Evolutionary conservation across 2,888 invertebrate genomes (phyloP).

Genomic region (Dasysyrphus albostriatus): DNA sequence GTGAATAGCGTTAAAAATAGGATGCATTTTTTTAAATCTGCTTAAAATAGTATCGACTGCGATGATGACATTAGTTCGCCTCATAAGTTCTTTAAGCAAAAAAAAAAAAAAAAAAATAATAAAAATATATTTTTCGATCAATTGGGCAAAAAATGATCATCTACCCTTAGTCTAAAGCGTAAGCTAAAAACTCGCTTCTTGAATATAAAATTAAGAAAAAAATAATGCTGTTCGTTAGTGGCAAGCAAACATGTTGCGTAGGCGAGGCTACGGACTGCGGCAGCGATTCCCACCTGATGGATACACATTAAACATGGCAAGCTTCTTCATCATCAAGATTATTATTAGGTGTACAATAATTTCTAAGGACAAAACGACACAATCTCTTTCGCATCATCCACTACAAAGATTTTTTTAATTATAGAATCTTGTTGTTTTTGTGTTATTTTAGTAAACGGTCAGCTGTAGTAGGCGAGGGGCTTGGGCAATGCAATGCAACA

Average conservation of each 20-base stretch:
- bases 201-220: conserved; percentile 28
- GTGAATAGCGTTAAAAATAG: conserved; percentile 65
- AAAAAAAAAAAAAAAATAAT: conserved; percentile 51
- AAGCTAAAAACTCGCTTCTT: conserved; percentile 53
- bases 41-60: conserved; percentile 63
- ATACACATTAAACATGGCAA: conserved; percentile 68
- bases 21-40: conserved; percentile 61
- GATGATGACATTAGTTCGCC: conserved; percentile 10
- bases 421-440: conserved; percentile 59
- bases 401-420: conserved; percentile 54
- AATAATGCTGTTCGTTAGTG: conserved; percentile 62
- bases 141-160: conserved; percentile 19
- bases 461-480: conserved; percentile 59
- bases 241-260: conserved; percentile 61
- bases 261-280: conserved; percentile 46
- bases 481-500: conserved; percentile 63
- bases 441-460: conserved; percentile 64
- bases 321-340: conserved; percentile 74
- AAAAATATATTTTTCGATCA: conserved; percentile 37
- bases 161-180: conserved; percentile 55
- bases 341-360: conserved; percentile 75
- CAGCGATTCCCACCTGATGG: conserved; percentile 66
- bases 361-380: conserved; percentile 71
- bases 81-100: neutral
- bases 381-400: conserved; percentile 62